phyloP scores from a whole-genome alignment of 2,888 invertebrate species.

The Erebia palarica region DNA sequence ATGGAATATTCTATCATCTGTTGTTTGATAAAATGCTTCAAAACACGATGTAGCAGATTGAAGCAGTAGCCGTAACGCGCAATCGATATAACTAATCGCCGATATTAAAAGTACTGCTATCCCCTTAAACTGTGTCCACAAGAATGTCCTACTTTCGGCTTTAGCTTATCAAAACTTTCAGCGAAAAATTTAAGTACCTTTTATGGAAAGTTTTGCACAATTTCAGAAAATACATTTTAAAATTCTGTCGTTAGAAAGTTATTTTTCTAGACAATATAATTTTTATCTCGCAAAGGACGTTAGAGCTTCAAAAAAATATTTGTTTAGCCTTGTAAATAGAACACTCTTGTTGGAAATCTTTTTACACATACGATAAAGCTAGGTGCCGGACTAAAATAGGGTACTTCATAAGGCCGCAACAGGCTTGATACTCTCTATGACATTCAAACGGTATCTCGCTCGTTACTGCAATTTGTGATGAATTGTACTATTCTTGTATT shows the following conservation, averaged over 20 bases:
- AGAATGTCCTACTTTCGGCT: constrained; percentile 15
- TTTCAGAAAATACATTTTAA: not conserved
- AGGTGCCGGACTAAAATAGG: constrained; percentile 23
- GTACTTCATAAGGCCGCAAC: constrained; percentile 53
- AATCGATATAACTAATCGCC: too few relatives aligned
- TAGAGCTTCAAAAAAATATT: not conserved
- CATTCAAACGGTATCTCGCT: not conserved
- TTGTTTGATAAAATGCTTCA: too few relatives aligned
- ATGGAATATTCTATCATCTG: too few relatives aligned
- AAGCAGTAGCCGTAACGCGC: too few relatives aligned
- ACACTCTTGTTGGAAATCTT: constrained; percentile 12
- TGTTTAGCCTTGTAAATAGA: constrained; percentile 3
- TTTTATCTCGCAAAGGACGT: not conserved
- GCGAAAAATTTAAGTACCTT: not conserved
- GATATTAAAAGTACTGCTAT: too few relatives aligned
- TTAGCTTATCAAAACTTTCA: not conserved
- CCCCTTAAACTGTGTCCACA: not conserved
- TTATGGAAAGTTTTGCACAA: not conserved
- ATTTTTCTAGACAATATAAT: not conserved
- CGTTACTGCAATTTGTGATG: not conserved
- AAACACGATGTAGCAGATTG: too few relatives aligned
- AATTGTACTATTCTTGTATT: not conserved
- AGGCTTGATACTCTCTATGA: constrained; percentile 21
- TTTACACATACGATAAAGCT: constrained; percentile 5
- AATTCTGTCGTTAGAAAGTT: not conserved